A percentile compares a stretch with the other conserved stretches of the same genome.
These are phyloP conservation scores for Sebastes taczanowskii DNA, from an alignment of 2,797 vertebrate species.

Conservation along the genomic window DNA sequence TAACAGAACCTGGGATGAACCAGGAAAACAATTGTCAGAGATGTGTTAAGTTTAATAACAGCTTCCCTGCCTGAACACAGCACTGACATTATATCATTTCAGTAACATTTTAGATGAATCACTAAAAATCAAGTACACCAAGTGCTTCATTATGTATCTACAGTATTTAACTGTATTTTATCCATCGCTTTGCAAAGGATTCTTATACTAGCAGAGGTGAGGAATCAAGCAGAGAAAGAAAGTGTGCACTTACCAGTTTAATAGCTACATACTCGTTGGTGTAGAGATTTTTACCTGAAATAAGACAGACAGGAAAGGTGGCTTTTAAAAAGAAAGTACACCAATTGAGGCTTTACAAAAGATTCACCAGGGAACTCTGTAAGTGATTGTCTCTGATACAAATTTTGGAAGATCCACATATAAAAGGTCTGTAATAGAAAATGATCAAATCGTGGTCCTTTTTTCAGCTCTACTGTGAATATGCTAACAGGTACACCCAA, in stretches of 20 bases:
- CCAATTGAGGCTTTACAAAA: not conserved
- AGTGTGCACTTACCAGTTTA: conserved; percentile 93
- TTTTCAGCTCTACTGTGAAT: not conserved
- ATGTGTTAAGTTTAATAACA: not conserved
- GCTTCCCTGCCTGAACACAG: not conserved
- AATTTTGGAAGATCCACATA: not conserved
- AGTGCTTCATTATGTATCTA: not conserved
- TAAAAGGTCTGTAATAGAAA: not conserved
- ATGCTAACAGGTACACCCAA: not conserved
- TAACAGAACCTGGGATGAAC: not conserved
- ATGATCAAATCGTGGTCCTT: not conserved
- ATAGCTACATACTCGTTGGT: conserved; percentile 99
- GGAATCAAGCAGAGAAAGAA: not conserved
- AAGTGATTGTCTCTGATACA: not conserved
- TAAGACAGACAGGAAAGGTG: conserved; percentile 20
- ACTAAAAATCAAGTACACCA: not conserved
- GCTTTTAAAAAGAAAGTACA: not conserved
- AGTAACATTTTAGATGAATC: not conserved
- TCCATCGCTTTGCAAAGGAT: not conserved
- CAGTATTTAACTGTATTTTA: not conserved
- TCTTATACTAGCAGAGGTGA: not conserved
- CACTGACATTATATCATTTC: not conserved
- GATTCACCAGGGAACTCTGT: not conserved
- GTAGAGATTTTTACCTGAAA: conserved; percentile 98
- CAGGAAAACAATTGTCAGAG: not conserved